These are phyloP conservation scores for Lucifuga dentata DNA, from an alignment of 2,113 vertebrate species.

Conservation along the genomic window DNA sequence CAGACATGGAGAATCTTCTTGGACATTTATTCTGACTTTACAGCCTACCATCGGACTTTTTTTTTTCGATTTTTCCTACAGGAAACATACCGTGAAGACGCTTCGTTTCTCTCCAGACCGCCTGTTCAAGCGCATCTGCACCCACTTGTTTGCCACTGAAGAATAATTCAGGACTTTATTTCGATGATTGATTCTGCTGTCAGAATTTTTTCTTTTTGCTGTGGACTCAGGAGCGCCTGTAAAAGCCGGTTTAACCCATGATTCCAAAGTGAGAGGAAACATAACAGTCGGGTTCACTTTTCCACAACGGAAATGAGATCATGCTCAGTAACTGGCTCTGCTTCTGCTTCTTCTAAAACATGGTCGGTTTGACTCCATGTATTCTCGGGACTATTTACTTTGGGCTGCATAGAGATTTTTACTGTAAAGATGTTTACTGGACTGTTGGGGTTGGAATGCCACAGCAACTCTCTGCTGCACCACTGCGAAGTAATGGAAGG, in stretches of 20 bases:
- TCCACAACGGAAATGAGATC: slow-evolving; percentile 78
- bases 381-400: slow-evolving; percentile 16
- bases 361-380: slow-evolving; percentile 43
- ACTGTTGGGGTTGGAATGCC: slow-evolving; percentile 74
- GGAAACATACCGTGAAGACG: slow-evolving; percentile 6
- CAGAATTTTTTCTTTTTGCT: slow-evolving; percentile 13
- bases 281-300: slow-evolving; percentile 48
- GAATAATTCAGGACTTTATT: slow-evolving; percentile 2
- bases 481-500: slow-evolving; percentile 60
- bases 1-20: neutral
- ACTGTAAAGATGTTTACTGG: slow-evolving; percentile 78
- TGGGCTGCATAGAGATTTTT: neutral
- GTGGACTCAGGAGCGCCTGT: neutral
- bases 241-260: slow-evolving; percentile 37
- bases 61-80: neutral
- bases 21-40: too few species aligned
- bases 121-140: slow-evolving; percentile 6
- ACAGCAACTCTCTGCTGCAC: slow-evolving; percentile 54
- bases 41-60: neutral
- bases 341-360: slow-evolving; percentile 58
- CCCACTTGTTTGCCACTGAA: slow-evolving; percentile 25
- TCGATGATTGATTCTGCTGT: neutral
- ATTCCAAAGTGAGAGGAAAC: neutral
- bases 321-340: slow-evolving; percentile 33
- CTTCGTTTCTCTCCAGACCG: slow-evolving; percentile 1